Conservation (phyloP, 1,140 invertebrate genomes). For the Drosophila parabipectinata region DNA sequence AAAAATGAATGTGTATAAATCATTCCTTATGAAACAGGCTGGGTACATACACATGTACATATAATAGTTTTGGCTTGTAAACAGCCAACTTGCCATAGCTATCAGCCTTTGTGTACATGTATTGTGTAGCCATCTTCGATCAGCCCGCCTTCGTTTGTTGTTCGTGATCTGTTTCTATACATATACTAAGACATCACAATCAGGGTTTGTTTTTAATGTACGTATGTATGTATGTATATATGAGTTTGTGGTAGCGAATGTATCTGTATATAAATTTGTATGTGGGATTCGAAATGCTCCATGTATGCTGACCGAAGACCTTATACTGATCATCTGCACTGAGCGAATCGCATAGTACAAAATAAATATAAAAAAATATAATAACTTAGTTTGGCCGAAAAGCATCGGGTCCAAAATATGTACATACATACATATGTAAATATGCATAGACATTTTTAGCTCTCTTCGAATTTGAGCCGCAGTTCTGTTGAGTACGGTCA, state of each 20-base stretch:
- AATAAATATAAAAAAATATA: too few relatives aligned
- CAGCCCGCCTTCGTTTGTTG: slow-evolving; percentile 57
- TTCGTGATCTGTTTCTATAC: slow-evolving; percentile 55
- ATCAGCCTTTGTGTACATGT: slow-evolving; percentile 17
- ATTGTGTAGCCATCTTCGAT: slow-evolving; percentile 67
- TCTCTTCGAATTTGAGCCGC: too few relatives aligned
- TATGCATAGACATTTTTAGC: slow-evolving; percentile 2
- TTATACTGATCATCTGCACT: slow-evolving; percentile 45
- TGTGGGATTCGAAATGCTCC: slow-evolving; percentile 56
- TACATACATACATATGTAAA: slow-evolving; percentile 43
- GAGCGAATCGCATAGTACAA: slow-evolving; percentile 37
- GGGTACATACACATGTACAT: not conserved
- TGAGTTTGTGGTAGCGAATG: slow-evolving; percentile 21
- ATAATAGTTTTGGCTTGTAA: not conserved
- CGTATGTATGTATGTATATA: slow-evolving; percentile 24
- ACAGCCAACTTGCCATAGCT: slow-evolving; percentile 25
- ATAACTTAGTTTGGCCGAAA: too few relatives aligned
- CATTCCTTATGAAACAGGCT: too few relatives aligned
- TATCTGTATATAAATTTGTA: slow-evolving; percentile 27
- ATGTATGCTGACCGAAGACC: slow-evolving; percentile 61
- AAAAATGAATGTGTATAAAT: too few relatives aligned
- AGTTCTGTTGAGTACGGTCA: not conserved
- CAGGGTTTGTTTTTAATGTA: not conserved
- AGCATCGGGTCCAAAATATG: slow-evolving; percentile 30
- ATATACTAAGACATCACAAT: slow-evolving; percentile 6